Evolutionary conservation across 2,888 invertebrate species (phyloP), one percentile per base, ranked within the genome.

Genomic region (Chironomus tentans): DNA sequence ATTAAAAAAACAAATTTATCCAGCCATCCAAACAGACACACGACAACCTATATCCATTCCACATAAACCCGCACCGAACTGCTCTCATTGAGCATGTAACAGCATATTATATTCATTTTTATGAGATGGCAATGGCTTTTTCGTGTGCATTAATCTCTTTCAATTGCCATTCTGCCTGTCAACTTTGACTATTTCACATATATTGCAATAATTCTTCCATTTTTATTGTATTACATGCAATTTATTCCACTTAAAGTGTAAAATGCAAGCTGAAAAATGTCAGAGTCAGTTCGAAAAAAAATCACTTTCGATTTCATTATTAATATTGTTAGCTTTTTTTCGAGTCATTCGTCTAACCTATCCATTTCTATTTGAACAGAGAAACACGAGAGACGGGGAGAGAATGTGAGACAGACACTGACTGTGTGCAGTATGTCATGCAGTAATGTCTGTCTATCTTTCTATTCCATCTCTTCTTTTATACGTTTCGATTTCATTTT

Each of bases 221-320:
- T 38, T 38, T 38, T 38, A 38, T 38, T 38, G 38, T 38, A 38
- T 10, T 38, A 38, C 38, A 38, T 46, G n/a, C 46, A n/a, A 46
- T 68, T 68, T 38, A 68, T 46, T 38, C 68, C n/a, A 22, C 21
- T 38, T 28, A 28, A 28, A 28, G 68, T 68, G 28, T n/a, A 50
- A 50, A 50, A 50, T 50, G 50, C 50, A 13, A 38, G 10, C 38
- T 38, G 38, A 38, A 38, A 38, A 13, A 21, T 18, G 22, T 65
- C 65, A 56, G 65, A 65, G 10, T 13, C 5, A 70, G 46, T 18
- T 2, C 18, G 13, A 10, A 18, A 61, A 73, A 73, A 75, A 68
- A 50, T 50, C 69, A 70, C 61, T 76, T 76, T 76, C 70, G 70
- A 24, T 76, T 72, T 71, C 50, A 70, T 12, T 62, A 72, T 56